Conservation (phyloP, 2,113 vertebrate genomes). For the Cavia aperea region DNA sequence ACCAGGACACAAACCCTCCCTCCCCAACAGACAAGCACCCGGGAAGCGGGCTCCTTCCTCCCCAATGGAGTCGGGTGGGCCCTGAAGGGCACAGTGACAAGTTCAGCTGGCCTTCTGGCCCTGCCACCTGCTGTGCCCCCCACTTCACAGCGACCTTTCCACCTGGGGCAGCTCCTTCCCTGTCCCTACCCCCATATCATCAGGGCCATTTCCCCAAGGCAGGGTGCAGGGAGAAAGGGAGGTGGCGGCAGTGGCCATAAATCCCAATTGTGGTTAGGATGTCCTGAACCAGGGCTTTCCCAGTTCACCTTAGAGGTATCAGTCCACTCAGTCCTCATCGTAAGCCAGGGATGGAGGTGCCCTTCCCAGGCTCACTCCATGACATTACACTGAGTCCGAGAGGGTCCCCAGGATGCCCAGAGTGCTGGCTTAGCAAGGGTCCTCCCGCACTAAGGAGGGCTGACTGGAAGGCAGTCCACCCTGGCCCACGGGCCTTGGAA, state of each 20-base stretch:
- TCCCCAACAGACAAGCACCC: background rate
- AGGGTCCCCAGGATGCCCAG: background rate
- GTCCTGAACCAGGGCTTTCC: background rate
- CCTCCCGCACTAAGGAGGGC: background rate
- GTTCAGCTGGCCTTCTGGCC: background rate
- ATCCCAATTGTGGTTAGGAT: background rate
- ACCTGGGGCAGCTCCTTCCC: background rate
- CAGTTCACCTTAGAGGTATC: accelerated
- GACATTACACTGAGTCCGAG: background rate
- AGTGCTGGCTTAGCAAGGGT: too few species aligned
- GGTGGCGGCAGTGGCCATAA: background rate
- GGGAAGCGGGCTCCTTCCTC: background rate
- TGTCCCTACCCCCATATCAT: background rate
- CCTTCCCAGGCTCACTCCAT: background rate
- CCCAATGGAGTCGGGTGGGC: background rate
- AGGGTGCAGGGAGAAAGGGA: background rate
- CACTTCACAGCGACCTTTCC: background rate
- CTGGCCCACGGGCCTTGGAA: background rate
- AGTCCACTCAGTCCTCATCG: background rate
- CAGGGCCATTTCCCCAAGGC: background rate
- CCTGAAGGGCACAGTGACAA: background rate
- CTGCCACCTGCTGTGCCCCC: background rate
- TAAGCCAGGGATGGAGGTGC: background rate
- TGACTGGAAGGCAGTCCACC: background rate
- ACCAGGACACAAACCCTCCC: background rate